Evolutionary conservation across 2,113 vertebrate genomes (phyloP).

Genomic region (Antechinus stuartii): DNA sequence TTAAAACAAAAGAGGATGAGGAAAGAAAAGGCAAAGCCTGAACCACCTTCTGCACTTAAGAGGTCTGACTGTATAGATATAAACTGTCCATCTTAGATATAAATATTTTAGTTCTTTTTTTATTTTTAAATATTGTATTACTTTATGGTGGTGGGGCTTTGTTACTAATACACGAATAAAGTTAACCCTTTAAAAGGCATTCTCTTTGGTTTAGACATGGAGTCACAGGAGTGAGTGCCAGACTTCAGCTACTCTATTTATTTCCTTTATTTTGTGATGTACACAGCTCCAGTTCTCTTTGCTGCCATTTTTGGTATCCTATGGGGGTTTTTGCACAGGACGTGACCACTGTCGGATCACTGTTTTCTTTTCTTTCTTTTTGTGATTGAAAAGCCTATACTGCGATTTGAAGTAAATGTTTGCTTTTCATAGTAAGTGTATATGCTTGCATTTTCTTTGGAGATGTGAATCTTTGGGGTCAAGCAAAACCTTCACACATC

Average conservation of each 20-base stretch:
- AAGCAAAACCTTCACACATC: constrained; percentile 42
- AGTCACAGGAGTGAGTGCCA: constrained; percentile 84
- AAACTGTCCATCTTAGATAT: constrained; percentile 82
- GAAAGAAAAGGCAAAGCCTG: constrained; percentile 71
- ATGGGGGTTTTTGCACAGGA: constrained; percentile 83
- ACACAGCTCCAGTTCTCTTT: constrained; percentile 82
- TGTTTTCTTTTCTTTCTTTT: constrained; percentile 85
- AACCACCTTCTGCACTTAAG: constrained; percentile 85
- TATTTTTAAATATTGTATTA: constrained; percentile 86
- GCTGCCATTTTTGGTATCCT: constrained; percentile 83
- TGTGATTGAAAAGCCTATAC: constrained; percentile 88
- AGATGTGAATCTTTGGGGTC: constrained; percentile 29
- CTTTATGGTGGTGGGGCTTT: constrained; percentile 88
- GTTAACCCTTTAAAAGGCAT: constrained; percentile 83
- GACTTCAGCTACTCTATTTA: constrained; percentile 86
- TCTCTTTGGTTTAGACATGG: constrained; percentile 81
- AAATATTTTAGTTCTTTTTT: constrained; percentile 86
- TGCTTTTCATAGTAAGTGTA: constrained; percentile 85
- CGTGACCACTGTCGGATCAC: constrained; percentile 86
- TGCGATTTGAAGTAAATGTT: constrained; percentile 89
- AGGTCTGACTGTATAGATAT: constrained; percentile 82
- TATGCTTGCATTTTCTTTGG: constrained; percentile 65
- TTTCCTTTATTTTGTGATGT: constrained; percentile 83
- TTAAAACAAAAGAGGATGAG: constrained; percentile 73
- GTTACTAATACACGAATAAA: constrained; percentile 85